phyloP scores from a whole-genome alignment of 2,888 invertebrate genomes.

The Gryllus longicercus region DNA sequence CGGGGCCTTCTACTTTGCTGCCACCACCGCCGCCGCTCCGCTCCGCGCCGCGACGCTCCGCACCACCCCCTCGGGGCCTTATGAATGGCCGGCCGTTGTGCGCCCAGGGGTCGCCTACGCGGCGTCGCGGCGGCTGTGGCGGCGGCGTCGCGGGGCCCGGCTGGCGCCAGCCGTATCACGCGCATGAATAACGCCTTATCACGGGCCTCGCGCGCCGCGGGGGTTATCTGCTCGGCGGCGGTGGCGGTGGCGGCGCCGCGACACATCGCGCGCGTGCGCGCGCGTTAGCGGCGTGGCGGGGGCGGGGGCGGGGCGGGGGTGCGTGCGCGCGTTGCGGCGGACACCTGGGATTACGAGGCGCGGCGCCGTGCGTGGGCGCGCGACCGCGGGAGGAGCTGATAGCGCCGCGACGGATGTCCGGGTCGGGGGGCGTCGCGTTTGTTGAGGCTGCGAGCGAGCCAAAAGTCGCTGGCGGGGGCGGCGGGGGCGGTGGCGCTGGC shows the following conservation, averaged over 20 bases:
- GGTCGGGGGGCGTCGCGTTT: not conserved
- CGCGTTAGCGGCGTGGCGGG: not conserved
- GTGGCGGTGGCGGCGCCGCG: not conserved
- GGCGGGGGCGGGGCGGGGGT: not conserved
- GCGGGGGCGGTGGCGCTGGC: not conserved
- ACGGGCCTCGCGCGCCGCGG: not conserved
- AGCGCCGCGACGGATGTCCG: not conserved
- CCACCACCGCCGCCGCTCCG: too few species aligned
- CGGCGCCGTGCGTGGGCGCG: not conserved
- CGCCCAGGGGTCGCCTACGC: not conserved
- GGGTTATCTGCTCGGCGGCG: not conserved
- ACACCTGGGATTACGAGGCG: not conserved
- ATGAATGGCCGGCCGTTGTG: not conserved
- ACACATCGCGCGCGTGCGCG: not conserved
- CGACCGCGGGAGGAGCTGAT: not conserved
- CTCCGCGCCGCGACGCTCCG: too few species aligned
- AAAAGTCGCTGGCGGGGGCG: not conserved
- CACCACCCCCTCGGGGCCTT: not conserved
- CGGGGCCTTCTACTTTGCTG: too few species aligned
- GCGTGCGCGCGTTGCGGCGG: not conserved
- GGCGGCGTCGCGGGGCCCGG: not conserved
- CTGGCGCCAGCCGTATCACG: not conserved
- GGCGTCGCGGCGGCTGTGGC: not conserved
- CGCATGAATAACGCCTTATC: conserved; percentile 17
- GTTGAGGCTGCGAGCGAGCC: not conserved